These are phyloP conservation scores for Sebastes iracundus DNA, from an alignment of 2,797 vertebrate genomes.

Conservation along the genomic window DNA sequence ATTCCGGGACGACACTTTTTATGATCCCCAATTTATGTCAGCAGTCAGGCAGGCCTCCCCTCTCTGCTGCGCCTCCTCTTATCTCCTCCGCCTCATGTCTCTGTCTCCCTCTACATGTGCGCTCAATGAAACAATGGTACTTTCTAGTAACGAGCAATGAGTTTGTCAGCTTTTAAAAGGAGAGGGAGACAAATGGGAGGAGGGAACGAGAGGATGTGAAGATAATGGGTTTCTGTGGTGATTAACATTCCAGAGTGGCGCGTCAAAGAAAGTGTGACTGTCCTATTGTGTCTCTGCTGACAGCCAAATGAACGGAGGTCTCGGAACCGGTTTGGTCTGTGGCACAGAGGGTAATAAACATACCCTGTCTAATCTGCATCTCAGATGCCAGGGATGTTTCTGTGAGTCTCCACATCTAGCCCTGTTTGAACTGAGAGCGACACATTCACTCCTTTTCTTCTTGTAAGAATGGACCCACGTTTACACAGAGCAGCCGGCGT, in stretches of 20 bases:
- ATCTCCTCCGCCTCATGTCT: conserved; percentile 67
- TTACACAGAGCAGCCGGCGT: conserved; percentile 26
- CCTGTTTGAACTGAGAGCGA: conserved; percentile 38
- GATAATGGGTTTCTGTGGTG: conserved; percentile 74
- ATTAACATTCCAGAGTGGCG: conserved; percentile 71
- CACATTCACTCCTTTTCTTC: conserved; percentile 32
- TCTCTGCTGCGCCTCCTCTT: conserved; percentile 50
- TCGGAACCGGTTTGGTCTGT: conserved; percentile 36
- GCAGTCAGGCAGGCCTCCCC: conserved; percentile 54
- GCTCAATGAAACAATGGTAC: conserved; percentile 72
- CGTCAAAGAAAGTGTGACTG: conserved; percentile 64
- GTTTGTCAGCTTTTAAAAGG: conserved; percentile 75
- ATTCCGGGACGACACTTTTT: conserved; percentile 71
- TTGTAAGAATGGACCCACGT: conserved; percentile 28
- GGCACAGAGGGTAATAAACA: conserved; percentile 57
- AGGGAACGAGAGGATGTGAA: conserved; percentile 61
- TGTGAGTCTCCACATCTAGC: conserved; percentile 6
- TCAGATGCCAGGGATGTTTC: neutral
- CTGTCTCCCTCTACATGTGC: conserved; percentile 62
- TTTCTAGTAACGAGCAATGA: conserved; percentile 65
- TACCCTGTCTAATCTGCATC: conserved; percentile 58
- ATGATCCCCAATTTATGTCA: conserved; percentile 78
- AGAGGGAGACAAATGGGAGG: conserved; percentile 63
- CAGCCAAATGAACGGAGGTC: conserved; percentile 59
- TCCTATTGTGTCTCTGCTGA: conserved; percentile 65